Percentiles rank a stretch among this genome's conserved stretches.
Conservation (phyloP, 2,797 vertebrate genomes). For the Xenopus petersii region DNA sequence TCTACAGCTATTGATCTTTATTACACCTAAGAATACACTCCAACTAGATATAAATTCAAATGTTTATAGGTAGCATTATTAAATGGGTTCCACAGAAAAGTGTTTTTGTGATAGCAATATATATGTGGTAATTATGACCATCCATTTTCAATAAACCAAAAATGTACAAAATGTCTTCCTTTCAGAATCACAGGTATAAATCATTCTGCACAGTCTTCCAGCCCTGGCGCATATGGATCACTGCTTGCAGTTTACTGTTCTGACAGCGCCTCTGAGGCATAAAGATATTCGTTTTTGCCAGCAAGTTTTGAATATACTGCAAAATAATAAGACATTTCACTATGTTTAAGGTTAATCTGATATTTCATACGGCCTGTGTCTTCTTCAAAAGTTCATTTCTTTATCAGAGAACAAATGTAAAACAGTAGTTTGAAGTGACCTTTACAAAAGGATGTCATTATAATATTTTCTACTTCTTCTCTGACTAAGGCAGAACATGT, state of each 20-base stretch:
- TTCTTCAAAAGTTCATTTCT: constrained; percentile 42
- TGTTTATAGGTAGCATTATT: not conserved
- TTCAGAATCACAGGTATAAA: constrained; percentile 7
- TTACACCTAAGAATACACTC: not conserved
- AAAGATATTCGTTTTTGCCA: constrained; percentile 15
- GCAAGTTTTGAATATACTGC: constrained; percentile 26
- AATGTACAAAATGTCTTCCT: constrained; percentile 24
- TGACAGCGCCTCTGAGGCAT: constrained; percentile 27
- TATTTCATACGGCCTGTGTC: constrained; percentile 39
- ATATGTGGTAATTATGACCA: not conserved
- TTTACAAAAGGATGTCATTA: constrained; percentile 34
- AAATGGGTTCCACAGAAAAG: not conserved
- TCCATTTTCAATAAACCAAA: constrained; percentile 6
- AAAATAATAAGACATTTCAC: constrained; percentile 29
- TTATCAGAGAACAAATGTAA: constrained; percentile 40
- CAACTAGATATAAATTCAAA: too few species aligned
- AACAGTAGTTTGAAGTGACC: constrained; percentile 32
- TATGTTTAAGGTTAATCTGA: constrained; percentile 46
- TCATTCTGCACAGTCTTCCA: constrained; percentile 21
- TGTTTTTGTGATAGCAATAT: not conserved
- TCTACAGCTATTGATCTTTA: too few species aligned
- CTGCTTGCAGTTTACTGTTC: constrained; percentile 25
- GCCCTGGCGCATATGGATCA: constrained; percentile 33
- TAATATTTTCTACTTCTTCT: constrained; percentile 26
- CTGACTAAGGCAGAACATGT: constrained; percentile 9